Percentiles rank a stretch among this genome's conserved stretches.
Conservation (phyloP, 2,113 vertebrate species). For the Trinectes maculatus region DNA sequence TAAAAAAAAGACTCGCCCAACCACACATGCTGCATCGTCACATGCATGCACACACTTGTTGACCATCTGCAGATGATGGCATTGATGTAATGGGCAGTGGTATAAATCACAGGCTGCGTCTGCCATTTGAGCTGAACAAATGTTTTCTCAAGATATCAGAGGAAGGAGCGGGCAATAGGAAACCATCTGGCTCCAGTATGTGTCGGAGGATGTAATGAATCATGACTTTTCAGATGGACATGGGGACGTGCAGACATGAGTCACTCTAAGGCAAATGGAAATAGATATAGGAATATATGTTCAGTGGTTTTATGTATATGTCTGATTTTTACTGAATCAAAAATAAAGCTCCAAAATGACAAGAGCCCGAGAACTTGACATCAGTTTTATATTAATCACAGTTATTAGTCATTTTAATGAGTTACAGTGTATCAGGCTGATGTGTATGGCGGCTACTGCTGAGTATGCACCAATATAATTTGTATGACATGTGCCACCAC, state of each 20-base stretch:
- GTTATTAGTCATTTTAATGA: too few relatives aligned
- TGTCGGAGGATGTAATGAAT: constrained; percentile 49
- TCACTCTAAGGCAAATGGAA: constrained; percentile 3
- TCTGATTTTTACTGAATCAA: background rate
- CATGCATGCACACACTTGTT: background rate
- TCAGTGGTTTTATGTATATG: background rate
- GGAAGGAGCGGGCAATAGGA: constrained; percentile 45
- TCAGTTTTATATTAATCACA: background rate
- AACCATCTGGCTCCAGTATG: constrained; percentile 34
- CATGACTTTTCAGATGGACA: background rate
- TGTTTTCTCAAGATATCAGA: constrained; percentile 70
- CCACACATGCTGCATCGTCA: constrained; percentile 3
- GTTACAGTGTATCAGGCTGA: too few relatives aligned
- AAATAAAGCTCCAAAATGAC: background rate
- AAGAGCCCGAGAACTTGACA: background rate
- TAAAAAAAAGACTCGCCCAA: background rate
- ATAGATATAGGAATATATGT: background rate
- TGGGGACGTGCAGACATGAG: background rate
- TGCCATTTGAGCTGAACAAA: constrained; percentile 66
- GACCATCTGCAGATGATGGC: constrained; percentile 10
- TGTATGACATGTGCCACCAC: too few relatives aligned
- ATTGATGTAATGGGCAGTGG: constrained; percentile 33
- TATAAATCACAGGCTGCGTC: constrained; percentile 51
- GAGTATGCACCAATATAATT: too few relatives aligned
- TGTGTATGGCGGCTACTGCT: too few relatives aligned